phyloP scores from a whole-genome alignment of 2,888 invertebrate genomes.

The Trichogramma evanescens region DNA sequence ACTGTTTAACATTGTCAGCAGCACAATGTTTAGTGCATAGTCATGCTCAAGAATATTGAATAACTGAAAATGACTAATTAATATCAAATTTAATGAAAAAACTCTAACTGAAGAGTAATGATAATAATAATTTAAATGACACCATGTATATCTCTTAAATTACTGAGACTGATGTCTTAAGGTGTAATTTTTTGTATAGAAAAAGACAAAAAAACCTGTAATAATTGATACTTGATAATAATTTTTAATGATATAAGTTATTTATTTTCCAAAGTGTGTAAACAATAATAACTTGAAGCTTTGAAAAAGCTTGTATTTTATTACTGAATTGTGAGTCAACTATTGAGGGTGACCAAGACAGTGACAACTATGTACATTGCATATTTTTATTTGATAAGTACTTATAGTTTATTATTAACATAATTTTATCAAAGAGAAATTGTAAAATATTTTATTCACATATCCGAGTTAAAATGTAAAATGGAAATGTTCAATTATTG shows the following conservation, averaged over 20 bases:
- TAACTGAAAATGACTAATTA: neutral
- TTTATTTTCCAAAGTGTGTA: constrained; percentile 1
- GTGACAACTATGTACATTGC: no score
- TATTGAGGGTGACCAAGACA: no score
- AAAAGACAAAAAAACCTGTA: neutral
- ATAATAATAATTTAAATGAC: constrained; percentile 4
- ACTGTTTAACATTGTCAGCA: constrained; percentile 6
- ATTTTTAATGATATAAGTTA: constrained; percentile 2
- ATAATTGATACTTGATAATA: constrained; percentile 1
- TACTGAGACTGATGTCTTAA: constrained; percentile 12
- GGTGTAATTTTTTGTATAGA: constrained; percentile 17
- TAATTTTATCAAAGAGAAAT: neutral
- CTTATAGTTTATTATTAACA: neutral
- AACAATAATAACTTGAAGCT: no score
- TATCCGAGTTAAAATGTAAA: no score
- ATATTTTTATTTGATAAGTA: neutral
- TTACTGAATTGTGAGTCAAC: no score
- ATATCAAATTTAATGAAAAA: neutral
- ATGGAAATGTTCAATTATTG: no score
- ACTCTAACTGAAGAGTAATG: no score
- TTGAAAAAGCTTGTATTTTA: no score
- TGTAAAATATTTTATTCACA: no score
- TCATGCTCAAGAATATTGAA: constrained; percentile 4
- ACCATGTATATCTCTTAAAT: constrained; percentile 2
- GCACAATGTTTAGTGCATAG: constrained; percentile 12